Conservation (phyloP, 2,797 vertebrate genomes). For the Arctocebus calabarensis region DNA sequence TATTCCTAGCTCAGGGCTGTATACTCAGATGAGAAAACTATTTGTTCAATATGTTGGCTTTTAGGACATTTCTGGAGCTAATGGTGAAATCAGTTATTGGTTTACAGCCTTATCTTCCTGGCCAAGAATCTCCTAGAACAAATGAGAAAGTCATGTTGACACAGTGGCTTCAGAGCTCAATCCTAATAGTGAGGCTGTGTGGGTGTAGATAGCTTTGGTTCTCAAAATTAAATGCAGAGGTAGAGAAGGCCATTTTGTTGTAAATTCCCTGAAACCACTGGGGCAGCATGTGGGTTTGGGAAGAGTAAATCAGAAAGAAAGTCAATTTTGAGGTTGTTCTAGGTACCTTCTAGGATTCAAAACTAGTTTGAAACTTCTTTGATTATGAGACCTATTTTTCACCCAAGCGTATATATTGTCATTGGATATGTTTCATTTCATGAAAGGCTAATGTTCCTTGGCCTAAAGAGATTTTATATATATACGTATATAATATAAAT, state of each 20-base stretch:
- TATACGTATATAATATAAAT: too few relatives aligned
- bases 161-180: not conserved
- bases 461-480: not conserved
- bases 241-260: not conserved
- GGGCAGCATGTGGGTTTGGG: not conserved
- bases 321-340: not conserved
- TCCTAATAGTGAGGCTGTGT: not conserved
- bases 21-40: slow-evolving; percentile 44
- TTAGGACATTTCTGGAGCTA: slow-evolving; percentile 23
- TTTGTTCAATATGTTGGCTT: slow-evolving; percentile 19
- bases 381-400: not conserved
- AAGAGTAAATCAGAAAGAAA: not conserved
- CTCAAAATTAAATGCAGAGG: not conserved
- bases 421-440: not conserved
- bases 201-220: not conserved
- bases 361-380: not conserved
- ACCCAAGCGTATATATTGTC: not conserved
- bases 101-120: slow-evolving; percentile 21
- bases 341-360: not conserved
- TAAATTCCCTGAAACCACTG: not conserved
- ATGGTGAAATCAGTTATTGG: slow-evolving; percentile 36
- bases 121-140: slow-evolving; percentile 40
- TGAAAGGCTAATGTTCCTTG: not conserved
- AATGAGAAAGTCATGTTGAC: slow-evolving; percentile 27
- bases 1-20: not conserved